Percentiles rank a stretch among this genome's conserved stretches.
These are phyloP conservation scores for Hypotaenidia okinawae DNA, from an alignment of 2,797 vertebrate genomes.

Conservation along the genomic window DNA sequence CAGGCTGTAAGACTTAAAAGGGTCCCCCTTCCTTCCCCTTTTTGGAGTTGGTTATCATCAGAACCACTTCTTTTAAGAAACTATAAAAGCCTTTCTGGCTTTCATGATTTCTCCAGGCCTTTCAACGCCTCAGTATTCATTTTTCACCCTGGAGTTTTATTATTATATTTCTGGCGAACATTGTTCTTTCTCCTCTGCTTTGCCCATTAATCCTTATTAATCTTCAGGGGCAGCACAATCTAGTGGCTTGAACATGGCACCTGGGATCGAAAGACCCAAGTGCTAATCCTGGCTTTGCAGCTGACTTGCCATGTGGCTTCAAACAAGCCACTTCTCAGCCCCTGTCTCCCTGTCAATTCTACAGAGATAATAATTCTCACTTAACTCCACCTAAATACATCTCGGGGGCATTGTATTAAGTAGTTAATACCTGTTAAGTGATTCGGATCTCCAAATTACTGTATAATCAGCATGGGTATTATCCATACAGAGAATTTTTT, in stretches of 20 bases:
- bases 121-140: slow-evolving; percentile 36
- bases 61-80: slow-evolving; percentile 28
- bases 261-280: slow-evolving; percentile 28
- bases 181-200: slow-evolving; percentile 38
- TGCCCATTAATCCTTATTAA: slow-evolving; percentile 55
- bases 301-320: slow-evolving; percentile 17
- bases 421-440: slow-evolving; percentile 57
- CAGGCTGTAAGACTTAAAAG: background rate
- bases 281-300: slow-evolving; percentile 27
- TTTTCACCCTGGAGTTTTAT: slow-evolving; percentile 24
- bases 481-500: slow-evolving; percentile 19
- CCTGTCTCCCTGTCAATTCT: slow-evolving; percentile 17
- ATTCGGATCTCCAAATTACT: slow-evolving; percentile 49
- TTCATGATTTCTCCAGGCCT: slow-evolving; percentile 39
- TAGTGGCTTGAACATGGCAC: slow-evolving; percentile 12
- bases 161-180: background rate
- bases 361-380: slow-evolving; percentile 53
- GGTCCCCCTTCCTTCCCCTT: background rate
- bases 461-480: slow-evolving; percentile 47
- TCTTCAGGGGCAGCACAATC: slow-evolving; percentile 19
- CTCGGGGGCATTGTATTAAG: slow-evolving; percentile 44
- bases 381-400: slow-evolving; percentile 42
- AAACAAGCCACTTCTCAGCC: slow-evolving; percentile 19
- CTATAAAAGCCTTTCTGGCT: slow-evolving; percentile 16
- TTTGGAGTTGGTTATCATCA: slow-evolving; percentile 37